Evolutionary conservation across 2,888 invertebrate genomes (phyloP).

Genomic region (Pycnomerus fuliginosus): DNA sequence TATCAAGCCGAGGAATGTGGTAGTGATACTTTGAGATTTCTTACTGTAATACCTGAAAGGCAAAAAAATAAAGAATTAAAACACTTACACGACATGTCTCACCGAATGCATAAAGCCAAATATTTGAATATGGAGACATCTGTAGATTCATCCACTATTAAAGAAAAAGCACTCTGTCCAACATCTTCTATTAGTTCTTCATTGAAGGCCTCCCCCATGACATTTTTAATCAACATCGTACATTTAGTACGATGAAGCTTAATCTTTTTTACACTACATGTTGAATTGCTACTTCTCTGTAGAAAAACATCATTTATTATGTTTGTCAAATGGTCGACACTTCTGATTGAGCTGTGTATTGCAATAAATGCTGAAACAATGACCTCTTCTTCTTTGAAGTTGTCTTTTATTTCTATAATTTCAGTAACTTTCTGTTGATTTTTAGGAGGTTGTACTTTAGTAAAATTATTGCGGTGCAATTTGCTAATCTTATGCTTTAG

Average conservation of each 20-base stretch:
- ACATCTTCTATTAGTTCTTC: neutral
- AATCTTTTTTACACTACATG: neutral
- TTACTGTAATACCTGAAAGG: neutral
- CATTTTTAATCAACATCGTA: neutral
- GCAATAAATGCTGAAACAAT: neutral
- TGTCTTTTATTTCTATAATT: neutral
- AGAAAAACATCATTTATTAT: too few relatives aligned
- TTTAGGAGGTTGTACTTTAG: neutral
- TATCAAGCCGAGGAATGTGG: neutral
- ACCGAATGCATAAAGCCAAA: neutral
- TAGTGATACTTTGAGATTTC: neutral
- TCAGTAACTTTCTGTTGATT: neutral
- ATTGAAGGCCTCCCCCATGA: neutral
- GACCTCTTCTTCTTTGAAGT: neutral
- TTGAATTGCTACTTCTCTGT: too few relatives aligned
- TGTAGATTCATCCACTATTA: slow-evolving; percentile 2
- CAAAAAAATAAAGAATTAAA: neutral
- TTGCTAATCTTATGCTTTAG: neutral
- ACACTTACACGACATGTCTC: too few relatives aligned
- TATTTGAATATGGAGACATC: slow-evolving; percentile 1
- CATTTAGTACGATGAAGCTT: neutral
- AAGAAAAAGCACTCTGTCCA: neutral
- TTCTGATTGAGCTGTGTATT: neutral
- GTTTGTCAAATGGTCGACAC: neutral
- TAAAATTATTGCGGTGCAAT: neutral